Conservation (phyloP, 1,140 invertebrate genomes). For the Helicoverpa zea region DNA sequence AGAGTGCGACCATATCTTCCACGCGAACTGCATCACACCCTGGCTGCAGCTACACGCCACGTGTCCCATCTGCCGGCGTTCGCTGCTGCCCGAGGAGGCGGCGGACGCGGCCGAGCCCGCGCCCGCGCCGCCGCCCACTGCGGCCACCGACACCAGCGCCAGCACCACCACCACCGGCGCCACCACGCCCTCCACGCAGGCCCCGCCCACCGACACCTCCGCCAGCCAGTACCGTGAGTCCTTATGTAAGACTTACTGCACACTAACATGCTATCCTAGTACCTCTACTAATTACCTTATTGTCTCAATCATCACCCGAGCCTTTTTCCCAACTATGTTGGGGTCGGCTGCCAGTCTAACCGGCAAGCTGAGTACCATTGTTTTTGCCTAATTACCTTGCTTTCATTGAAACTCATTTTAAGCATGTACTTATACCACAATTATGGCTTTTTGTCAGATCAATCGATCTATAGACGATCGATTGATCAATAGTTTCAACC, state of each 20-base stretch:
- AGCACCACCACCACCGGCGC: constrained; percentile 6
- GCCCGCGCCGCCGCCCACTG: not conserved
- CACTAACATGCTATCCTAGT: constrained; percentile 8
- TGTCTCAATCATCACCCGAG: too few relatives aligned
- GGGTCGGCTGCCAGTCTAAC: too few relatives aligned
- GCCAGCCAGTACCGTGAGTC: constrained; percentile 38
- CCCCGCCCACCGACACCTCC: constrained; percentile 14
- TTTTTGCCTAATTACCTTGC: not conserved
- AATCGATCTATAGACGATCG: too few relatives aligned
- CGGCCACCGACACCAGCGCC: not conserved
- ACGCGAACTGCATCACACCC: constrained; percentile 96
- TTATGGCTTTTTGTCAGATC: too few relatives aligned
- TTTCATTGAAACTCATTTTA: too few relatives aligned
- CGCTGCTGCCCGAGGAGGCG: constrained; percentile 86
- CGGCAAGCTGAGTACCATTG: too few relatives aligned
- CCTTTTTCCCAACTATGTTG: too few relatives aligned
- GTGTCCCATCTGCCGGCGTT: constrained; percentile 97
- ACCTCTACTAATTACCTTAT: not conserved
- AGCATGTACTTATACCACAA: too few relatives aligned
- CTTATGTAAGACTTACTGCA: constrained; percentile 1
- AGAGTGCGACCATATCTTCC: constrained; percentile 97
- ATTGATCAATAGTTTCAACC: too few relatives aligned
- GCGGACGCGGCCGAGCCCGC: constrained; percentile 63
- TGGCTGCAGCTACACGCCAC: constrained; percentile 98
- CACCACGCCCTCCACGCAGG: constrained; percentile 4